Conservation (phyloP, 2,888 invertebrate genomes). For the Calephelis perditalis region DNA sequence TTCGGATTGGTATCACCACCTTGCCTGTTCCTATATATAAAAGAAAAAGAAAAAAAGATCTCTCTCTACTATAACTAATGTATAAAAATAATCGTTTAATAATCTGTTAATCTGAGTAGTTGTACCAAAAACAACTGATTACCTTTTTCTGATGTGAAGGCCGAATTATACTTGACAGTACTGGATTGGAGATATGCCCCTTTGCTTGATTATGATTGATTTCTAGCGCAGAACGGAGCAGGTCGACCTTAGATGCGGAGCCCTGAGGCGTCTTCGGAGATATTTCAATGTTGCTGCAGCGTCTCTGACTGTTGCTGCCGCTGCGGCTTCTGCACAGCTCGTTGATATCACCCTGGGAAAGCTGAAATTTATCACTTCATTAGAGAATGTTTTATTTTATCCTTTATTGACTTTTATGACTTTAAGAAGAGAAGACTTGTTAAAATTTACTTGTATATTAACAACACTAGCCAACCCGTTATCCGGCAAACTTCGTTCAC, state of each 20-base stretch:
- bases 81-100: no score
- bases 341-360: slow-evolving; percentile 74
- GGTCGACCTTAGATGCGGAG: slow-evolving; percentile 80
- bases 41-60: no score
- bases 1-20: no score
- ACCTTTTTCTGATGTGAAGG: slow-evolving; percentile 62
- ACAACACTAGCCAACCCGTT: no score
- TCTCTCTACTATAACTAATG: no score
- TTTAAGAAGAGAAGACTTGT: no score
- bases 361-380: slow-evolving; percentile 42
- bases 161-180: slow-evolving; percentile 58
- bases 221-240: slow-evolving; percentile 84
- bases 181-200: slow-evolving; percentile 79
- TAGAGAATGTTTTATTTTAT: not conserved
- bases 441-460: no score
- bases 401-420: no score
- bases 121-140: slow-evolving; percentile 47
- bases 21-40: no score
- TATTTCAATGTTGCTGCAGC: slow-evolving; percentile 77
- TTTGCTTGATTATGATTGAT: slow-evolving; percentile 78
- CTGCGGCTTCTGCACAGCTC: slow-evolving; percentile 68
- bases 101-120: no score
- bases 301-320: slow-evolving; percentile 70
- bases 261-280: slow-evolving; percentile 58
- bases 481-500: no score